phyloP scores from a whole-genome alignment of 2,888 invertebrate species.

The Rhagonycha fulva region DNA sequence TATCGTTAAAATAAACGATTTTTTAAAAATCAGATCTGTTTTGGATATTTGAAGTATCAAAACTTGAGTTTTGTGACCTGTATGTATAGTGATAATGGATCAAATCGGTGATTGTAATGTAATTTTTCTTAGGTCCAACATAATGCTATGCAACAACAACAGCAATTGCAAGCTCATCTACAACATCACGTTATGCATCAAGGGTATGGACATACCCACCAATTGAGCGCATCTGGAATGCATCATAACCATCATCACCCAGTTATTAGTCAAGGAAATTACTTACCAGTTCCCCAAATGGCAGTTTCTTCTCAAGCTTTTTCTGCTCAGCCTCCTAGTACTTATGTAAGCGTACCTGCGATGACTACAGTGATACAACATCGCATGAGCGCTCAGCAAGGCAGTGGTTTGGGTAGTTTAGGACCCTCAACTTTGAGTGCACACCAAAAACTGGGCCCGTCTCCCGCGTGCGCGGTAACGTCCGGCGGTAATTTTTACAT shows the following conservation, averaged over 20 bases:
- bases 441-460: constrained; percentile 58
- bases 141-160: constrained; percentile 48
- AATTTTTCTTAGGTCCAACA: constrained; percentile 24
- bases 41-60: no score
- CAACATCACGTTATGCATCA: constrained; percentile 30
- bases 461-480: constrained; percentile 61
- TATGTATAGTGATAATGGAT: no score
- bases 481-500: constrained; percentile 67
- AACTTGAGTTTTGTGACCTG: no score
- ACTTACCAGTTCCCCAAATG: constrained; percentile 60
- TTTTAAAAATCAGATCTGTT: no score
- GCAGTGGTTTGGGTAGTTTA: constrained; percentile 35
- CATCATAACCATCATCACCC: constrained; percentile 52
- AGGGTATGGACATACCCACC: constrained; percentile 49
- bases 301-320: constrained; percentile 62
- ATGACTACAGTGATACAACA: constrained; percentile 70
- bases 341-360: constrained; percentile 65
- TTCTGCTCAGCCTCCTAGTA: constrained; percentile 60
- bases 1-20: no score
- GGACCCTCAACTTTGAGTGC: constrained; percentile 46
- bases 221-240: constrained; percentile 51
- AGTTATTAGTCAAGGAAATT: constrained; percentile 55
- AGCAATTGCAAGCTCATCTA: constrained; percentile 48
- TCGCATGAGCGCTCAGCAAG: constrained; percentile 60
- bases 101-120: neutral